Evolutionary conservation across 2,113 vertebrate genomes (phyloP), one percentile per base, ranked within the genome.

Genomic region (Oncorhynchus gorbuscha): DNA sequence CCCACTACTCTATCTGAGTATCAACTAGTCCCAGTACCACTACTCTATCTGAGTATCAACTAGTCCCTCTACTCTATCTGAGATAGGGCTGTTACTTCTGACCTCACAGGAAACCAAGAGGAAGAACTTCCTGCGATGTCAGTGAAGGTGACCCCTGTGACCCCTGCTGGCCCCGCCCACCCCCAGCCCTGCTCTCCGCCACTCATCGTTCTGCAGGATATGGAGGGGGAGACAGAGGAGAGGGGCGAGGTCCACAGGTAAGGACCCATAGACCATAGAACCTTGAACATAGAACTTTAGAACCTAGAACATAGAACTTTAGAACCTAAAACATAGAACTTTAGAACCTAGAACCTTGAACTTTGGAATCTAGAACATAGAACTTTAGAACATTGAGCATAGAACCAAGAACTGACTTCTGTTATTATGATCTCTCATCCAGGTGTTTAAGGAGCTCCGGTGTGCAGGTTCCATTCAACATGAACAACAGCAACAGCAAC

Each of bases 401-500:
- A 4, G 3, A 68, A 14, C 35, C 6, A 20, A 48, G 18, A 61
- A 28, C 48, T 5, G 30, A 32, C 4, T 5, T 32, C 26, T 74
- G 67, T 18, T 39, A 14, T 72, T 16, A 28, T 71, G 59, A 68
- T 59, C 14, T 20, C 5, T 39, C 6, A 20, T 39, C 14, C 4
- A 39, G 32, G 32, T 39, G 18, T 12, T 28, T 28, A 26, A 48
- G 73, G 62, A 32, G 87, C 82, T 59, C 90, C 0, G 87, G 84
- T 77, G n/a, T 89, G 1, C 90, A 90, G 82, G 83, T 86, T 77
- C 73, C 86, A 71, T 94, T 94, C 80, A 98, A 99, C 66, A 64
- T 90, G 83, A 98, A 99, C 87, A 97, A 96, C 92, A 97, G 94
- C 85, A 98, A 97, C n/a, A n/a, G n/a, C 88, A 98, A 97, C 65